Evolutionary conservation across 2,797 vertebrate species (phyloP).

Genomic region (Syngnathus rostellatus): DNA sequence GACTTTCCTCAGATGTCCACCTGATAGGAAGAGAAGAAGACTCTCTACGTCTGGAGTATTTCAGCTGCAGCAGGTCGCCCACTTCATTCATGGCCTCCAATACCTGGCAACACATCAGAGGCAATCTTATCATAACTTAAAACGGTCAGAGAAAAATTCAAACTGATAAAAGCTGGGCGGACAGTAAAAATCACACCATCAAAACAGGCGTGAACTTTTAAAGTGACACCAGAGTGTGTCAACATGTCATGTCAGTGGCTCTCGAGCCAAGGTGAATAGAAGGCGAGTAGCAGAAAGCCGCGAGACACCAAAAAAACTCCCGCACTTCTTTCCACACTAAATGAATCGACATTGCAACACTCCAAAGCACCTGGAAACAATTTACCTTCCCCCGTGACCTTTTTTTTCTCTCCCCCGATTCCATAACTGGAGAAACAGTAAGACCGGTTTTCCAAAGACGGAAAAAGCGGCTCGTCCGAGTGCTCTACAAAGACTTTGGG

Average conservation of each 20-base stretch:
- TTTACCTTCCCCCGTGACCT: conserved; percentile 64
- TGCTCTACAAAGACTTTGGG: conserved; percentile 70
- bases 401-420: conserved; percentile 33
- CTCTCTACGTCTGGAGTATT: conserved; percentile 80
- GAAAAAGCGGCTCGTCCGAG: conserved; percentile 58
- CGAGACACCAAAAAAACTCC: conserved; percentile 31
- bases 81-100: conserved; percentile 86
- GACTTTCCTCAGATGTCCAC: conserved; percentile 61
- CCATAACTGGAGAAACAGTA: conserved; percentile 62
- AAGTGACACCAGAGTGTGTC: conserved; percentile 6
- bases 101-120: conserved; percentile 64
- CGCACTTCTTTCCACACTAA: conserved; percentile 43
- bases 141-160: neutral
- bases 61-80: conserved; percentile 86
- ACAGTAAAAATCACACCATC: neutral
- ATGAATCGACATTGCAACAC: conserved; percentile 52
- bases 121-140: neutral
- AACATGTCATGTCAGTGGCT: conserved; percentile 8
- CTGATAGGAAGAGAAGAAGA: conserved; percentile 67
- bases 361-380: conserved; percentile 72
- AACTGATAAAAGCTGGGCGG: neutral
- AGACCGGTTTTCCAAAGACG: conserved; percentile 69
- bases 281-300: conserved; percentile 16
- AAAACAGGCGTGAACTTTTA: conserved; percentile 1
- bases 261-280: conserved; percentile 33